Base-by-base conservation (phyloP, 2,888 invertebrate species). In the Nomada fucata region DNA sequence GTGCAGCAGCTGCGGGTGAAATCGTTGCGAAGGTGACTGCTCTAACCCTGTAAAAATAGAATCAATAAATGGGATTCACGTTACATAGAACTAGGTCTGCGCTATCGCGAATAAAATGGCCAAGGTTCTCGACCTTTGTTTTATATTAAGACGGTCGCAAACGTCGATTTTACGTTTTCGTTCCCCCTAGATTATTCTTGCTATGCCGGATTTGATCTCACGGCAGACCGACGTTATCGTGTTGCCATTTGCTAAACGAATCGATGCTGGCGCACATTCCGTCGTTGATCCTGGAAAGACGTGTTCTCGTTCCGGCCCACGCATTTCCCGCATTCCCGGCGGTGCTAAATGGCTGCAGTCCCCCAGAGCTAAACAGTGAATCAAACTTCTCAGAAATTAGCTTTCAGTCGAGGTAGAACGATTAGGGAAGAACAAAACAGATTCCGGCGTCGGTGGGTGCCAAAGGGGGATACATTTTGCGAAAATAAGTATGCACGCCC, bases 41-140 rank as follows among this genome's bases (percentile, higher is more conserved):
- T 76, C 75, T 55, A 75, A 71, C 64, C 68, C 64, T 60, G 79
- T 79, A 83, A 87, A 86, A 83, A 77, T 82, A 74, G 76, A 87
- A 85, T 78, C 83, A 61, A 82, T 82, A 82, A 76, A 57, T 71
- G 61, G 82, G 83, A 88, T 88, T 71, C 75, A 86, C 78, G 75
- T 86, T 78, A 77, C 69, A 47, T 52, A 81, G 68, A 85, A 88
- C 69, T 79, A 86, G 81, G 84, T 85, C 77, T 68, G 85, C 85
- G 86, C 71, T 83, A 82, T 86, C 83, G 79, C 71, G 71, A 79
- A 63, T 44, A 55, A 82, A 83, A 82, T 85, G 85, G 78, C 47
- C 79, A 80, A 70, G 88, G 85, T 88, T 83, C 76, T 83, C 86
- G 88, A 87, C 88, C 86, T 84, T 81, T 86, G 67, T 73, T 69